Conservation (phyloP, 2,888 invertebrate genomes). For the Drosophila neotestacea region DNA sequence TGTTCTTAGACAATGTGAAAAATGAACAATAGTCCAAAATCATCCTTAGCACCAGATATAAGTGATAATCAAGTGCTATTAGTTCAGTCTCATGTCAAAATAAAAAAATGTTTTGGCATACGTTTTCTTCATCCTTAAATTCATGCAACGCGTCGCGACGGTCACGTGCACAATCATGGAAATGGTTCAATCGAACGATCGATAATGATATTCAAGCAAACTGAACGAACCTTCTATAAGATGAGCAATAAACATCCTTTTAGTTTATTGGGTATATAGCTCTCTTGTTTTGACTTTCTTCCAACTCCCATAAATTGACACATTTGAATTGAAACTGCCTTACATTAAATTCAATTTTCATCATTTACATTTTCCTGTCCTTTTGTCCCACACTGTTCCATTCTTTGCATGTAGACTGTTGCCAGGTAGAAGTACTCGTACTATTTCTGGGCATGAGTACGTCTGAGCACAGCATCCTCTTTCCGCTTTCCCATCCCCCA, state of each 20-base stretch:
- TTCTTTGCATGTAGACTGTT: constrained; percentile 30
- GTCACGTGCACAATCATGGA: too few species aligned
- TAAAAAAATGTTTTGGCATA: too few species aligned
- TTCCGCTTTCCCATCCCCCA: neutral
- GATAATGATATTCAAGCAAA: neutral
- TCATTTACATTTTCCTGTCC: constrained; percentile 21
- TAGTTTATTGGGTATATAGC: neutral
- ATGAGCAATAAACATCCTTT: neutral
- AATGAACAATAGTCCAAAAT: too few species aligned
- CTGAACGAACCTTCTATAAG: neutral
- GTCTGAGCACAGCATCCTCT: constrained; percentile 57
- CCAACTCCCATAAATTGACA: constrained; percentile 11
- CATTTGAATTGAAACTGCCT: constrained; percentile 13
- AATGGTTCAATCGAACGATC: too few species aligned
- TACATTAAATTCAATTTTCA: constrained; percentile 53
- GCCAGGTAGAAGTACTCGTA: constrained; percentile 39
- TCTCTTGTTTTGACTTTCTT: neutral
- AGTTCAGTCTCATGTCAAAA: too few species aligned
- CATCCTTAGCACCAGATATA: too few species aligned
- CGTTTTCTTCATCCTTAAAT: too few species aligned
- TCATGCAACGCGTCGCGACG: too few species aligned
- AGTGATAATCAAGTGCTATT: too few species aligned
- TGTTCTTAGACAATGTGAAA: too few species aligned
- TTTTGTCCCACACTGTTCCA: neutral
- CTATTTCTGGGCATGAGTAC: constrained; percentile 30